These are phyloP conservation scores for Quadriops clusia DNA, from an alignment of 2,888 invertebrate species.

Conservation along the genomic window DNA sequence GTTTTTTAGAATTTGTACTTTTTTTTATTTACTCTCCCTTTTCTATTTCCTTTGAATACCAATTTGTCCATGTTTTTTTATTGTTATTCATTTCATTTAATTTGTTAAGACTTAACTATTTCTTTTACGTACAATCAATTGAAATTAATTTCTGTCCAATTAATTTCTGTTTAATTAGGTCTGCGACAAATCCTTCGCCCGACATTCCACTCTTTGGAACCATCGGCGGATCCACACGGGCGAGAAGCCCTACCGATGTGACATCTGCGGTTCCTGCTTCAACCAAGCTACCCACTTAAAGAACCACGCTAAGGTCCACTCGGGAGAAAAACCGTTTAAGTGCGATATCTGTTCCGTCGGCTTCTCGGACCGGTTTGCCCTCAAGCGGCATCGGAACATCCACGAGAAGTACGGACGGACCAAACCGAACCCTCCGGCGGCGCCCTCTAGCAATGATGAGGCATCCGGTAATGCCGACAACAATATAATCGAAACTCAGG, in stretches of 20 bases:
- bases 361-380: slow-evolving; percentile 75
- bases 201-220: slow-evolving; percentile 82
- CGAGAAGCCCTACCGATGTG: slow-evolving; percentile 78
- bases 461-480: slow-evolving; percentile 2
- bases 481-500: no score
- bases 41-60: no score
- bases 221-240: slow-evolving; percentile 81
- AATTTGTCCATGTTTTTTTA: no score
- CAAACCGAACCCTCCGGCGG: slow-evolving; percentile 34
- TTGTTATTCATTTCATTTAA: no score
- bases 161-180: slow-evolving; percentile 36
- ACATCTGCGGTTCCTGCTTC: slow-evolving; percentile 80
- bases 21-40: no score
- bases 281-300: slow-evolving; percentile 82
- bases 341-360: slow-evolving; percentile 78
- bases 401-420: slow-evolving; percentile 73
- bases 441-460: slow-evolving; percentile 6
- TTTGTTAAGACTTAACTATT: no score
- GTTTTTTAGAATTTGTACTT: no score
- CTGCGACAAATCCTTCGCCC: slow-evolving; percentile 79
- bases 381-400: slow-evolving; percentile 75
- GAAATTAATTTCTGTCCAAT: no score
- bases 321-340: slow-evolving; percentile 71
- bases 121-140: no score
- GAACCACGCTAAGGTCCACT: slow-evolving; percentile 77